Evolutionary conservation across 2,888 invertebrate genomes (phyloP), one percentile per base, ranked within the genome.

Genomic region (Pseudeuparius sepicola): DNA sequence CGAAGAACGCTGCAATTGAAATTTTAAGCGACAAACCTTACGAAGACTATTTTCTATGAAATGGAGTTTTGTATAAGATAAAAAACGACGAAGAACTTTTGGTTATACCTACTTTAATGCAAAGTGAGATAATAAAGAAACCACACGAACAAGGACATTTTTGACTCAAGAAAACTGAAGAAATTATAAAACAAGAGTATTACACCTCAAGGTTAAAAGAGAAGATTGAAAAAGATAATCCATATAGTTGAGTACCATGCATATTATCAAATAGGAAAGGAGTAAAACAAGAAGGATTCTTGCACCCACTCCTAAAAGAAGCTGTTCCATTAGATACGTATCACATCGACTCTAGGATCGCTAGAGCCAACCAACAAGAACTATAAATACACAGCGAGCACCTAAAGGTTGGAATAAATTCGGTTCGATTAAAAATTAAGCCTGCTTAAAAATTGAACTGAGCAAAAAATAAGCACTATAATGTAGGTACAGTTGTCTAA

Each of bases 81-180:
- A 37, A 34, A 16, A 29, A 44, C 15, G 44, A 40, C 18, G 17
- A 17, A 36, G 40, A 45, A 27, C 27, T 49, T 14, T 10, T 48
- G 23, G 49, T 45, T 0, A 48, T 60, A 14, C 60, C 61, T 1
- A 49, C 43, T 13, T 12, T 13, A 5, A 53, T 64, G 54, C 49
- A 56, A 37, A 38, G 32, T 4, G 52, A 60, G 35, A 48, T 61
- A 2, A 59, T 62, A 3, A 44, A 42, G 20, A 48, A 38, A n/a
- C 45, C 45, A 1, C 60, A 61, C 38, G 52, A 52, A 15, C 43
- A 45, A 15, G 57, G 59, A 17, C 57, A 60, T 46, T 59, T 59
- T 44, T 43, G 42, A 13, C 36, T 42, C 6, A 32, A 14, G 16
- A 46, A 45, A 27, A 48, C 46, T 2, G 38, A 45, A 42, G 43